These are phyloP conservation scores for Mactra quadrangularis DNA, from an alignment of 1,140 invertebrate genomes.

Conservation along the genomic window DNA sequence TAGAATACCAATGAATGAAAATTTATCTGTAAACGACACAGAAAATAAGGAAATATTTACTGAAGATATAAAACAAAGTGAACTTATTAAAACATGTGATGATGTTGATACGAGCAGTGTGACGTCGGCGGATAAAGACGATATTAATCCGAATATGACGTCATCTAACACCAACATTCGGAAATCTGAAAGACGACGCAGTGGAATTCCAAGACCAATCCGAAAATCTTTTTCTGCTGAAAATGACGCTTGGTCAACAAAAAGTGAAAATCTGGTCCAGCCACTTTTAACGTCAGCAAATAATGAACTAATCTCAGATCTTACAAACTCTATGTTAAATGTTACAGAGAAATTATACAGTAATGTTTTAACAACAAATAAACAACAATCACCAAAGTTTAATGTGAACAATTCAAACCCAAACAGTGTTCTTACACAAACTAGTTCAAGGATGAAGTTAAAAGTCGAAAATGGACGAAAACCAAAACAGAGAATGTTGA, in stretches of 20 bases:
- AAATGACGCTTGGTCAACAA: background rate
- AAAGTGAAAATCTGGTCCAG: background rate
- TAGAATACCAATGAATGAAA: background rate
- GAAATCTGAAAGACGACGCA: background rate
- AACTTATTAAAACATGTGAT: background rate
- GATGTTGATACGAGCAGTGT: too few relatives aligned
- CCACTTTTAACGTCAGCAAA: too few relatives aligned
- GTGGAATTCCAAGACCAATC: constrained; percentile 7
- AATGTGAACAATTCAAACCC: background rate
- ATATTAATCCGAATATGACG: background rate
- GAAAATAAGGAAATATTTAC: background rate
- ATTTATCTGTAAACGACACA: background rate
- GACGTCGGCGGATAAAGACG: background rate
- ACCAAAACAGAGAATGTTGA: background rate
- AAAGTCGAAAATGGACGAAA: background rate
- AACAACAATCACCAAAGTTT: constrained; percentile 13
- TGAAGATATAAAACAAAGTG: background rate
- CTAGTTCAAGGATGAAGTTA: background rate
- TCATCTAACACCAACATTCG: too few relatives aligned
- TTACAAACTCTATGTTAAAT: background rate
- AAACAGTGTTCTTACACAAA: background rate
- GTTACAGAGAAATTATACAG: background rate
- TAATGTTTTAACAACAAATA: too few relatives aligned
- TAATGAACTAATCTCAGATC: background rate
- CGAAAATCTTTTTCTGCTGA: background rate